Percentiles rank a stretch among this genome's conserved stretches.
These are phyloP conservation scores for Zaprionus taronus DNA, from an alignment of 1,140 invertebrate genomes.

Conservation along the genomic window DNA sequence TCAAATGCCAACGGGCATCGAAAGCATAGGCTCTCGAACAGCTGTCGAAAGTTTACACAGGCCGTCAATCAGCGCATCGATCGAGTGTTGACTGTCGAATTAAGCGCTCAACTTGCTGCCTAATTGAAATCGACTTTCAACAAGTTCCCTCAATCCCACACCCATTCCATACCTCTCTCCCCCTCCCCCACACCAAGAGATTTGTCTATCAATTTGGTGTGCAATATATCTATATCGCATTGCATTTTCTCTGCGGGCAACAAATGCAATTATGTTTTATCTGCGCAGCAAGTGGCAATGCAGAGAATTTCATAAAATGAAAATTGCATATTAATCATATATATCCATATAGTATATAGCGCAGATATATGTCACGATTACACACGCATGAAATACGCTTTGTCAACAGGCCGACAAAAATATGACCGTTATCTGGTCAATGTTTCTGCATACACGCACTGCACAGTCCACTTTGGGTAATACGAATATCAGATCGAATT, in stretches of 20 bases:
- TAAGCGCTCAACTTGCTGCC: constrained; percentile 33
- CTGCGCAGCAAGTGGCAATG: neutral
- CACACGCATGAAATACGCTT: neutral
- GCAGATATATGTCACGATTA: neutral
- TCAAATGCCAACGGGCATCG: constrained; percentile 26
- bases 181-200: neutral
- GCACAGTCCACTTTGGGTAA: neutral
- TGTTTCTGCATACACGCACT: neutral
- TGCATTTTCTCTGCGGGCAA: neutral
- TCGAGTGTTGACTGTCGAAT: constrained; percentile 37
- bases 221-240: neutral
- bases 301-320: neutral
- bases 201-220: neutral
- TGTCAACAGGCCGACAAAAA: constrained; percentile 8
- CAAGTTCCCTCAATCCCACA: neutral
- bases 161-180: neutral
- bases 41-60: constrained; percentile 45
- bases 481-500: constrained; percentile 17
- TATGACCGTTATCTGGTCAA: constrained; percentile 6
- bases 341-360: neutral
- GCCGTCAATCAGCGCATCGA: constrained; percentile 39
- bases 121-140: constrained; percentile 49
- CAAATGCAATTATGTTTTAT: constrained; percentile 1
- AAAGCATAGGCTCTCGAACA: constrained; percentile 12
- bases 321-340: neutral